Base-by-base conservation (phyloP, 2,113 vertebrate genomes). In the Colistium nudipinnis region DNA sequence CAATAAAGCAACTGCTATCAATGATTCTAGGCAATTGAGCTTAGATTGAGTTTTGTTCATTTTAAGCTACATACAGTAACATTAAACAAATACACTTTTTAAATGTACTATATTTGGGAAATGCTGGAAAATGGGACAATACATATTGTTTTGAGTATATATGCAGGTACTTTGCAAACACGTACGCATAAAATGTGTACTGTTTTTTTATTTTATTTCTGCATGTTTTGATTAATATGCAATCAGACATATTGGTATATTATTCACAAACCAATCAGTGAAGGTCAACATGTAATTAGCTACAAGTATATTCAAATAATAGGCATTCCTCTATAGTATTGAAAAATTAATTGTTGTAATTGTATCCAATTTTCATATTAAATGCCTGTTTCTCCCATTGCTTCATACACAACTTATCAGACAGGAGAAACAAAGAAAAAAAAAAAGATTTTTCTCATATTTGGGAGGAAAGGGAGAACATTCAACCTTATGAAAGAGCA, bases 401-500 rank as follows among this genome's bases (percentile, higher is more conserved):
- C 28, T 52, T 74, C 11, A 76, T 67, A 19, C 61, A 14, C n/a
- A 59, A 76, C 55, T 55, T 53, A 47, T 6, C 16, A 4, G 27
- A 6, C 25, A 36, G 17, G 51, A 51, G 3, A 62, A 25, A 64
- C 38, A 39, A 44, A 20, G 56, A 54, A 20, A 61, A 54, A 49
- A 36, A 48, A 41, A n/a, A 9, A 2, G 12, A 2, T 0, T 43
- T 35, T 60, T 53, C 20, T 63, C 39, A 20, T 63, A 68, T 53
- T 71, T 60, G n/a, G n/a, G n/a, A n/a, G n/a, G n/a, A n/a, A 43
- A 30, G 33, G 41, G 44, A 69, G 33, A 78, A 70, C 10, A 63
- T 54, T 38, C 52, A 52, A 70, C 27, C 25, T 66, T 39, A 76
- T 70, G 56, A 79, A 77, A 85, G 78, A 52, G 55, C 31, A 74